Percentiles rank a stretch among this genome's conserved stretches.
phyloP scores from a whole-genome alignment of 2,797 vertebrate genomes.

The Parambassis ranga region DNA sequence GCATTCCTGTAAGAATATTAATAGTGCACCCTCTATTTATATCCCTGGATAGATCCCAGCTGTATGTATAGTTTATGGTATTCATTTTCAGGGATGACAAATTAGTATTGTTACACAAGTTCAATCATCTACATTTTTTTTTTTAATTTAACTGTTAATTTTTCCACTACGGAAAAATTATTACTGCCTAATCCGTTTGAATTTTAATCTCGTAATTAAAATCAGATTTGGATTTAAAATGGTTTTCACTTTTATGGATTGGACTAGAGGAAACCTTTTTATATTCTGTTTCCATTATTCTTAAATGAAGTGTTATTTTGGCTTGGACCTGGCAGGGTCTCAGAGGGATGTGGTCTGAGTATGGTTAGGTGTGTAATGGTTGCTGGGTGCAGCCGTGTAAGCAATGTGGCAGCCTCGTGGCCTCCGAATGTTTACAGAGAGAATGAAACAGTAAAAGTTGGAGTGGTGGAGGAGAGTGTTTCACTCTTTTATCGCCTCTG shows the following conservation, averaged over 20 bases:
- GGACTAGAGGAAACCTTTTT: not conserved
- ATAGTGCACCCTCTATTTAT: conserved; percentile 56
- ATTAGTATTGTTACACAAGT: conserved; percentile 42
- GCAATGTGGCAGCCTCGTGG: conserved; percentile 44
- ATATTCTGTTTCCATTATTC: conserved; percentile 1
- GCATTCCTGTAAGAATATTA: conserved; percentile 66
- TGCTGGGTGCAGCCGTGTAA: conserved; percentile 61
- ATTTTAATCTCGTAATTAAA: conserved; percentile 17
- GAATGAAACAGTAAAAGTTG: conserved; percentile 57
- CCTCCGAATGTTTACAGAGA: conserved; percentile 81
- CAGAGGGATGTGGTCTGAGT: conserved; percentile 22
- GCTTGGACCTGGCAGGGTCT: conserved; percentile 22
- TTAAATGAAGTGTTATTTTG: conserved; percentile 19
- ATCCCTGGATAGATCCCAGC: conserved; percentile 59
- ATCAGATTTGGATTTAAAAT: conserved; percentile 6
- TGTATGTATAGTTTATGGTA: conserved; percentile 49
- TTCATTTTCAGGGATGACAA: conserved; percentile 59
- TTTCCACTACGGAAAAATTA: conserved; percentile 13
- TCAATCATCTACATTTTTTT: conserved; percentile 20
- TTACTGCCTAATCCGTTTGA: conserved; percentile 4
- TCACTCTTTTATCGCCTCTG: too few relatives aligned
- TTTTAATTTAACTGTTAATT: conserved; percentile 29
- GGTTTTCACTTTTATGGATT: conserved; percentile 8
- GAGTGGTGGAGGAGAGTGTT: too few relatives aligned
- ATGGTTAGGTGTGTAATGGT: conserved; percentile 36